Conservation (phyloP, 2,888 invertebrate genomes). For the Agriopis marginaria region DNA sequence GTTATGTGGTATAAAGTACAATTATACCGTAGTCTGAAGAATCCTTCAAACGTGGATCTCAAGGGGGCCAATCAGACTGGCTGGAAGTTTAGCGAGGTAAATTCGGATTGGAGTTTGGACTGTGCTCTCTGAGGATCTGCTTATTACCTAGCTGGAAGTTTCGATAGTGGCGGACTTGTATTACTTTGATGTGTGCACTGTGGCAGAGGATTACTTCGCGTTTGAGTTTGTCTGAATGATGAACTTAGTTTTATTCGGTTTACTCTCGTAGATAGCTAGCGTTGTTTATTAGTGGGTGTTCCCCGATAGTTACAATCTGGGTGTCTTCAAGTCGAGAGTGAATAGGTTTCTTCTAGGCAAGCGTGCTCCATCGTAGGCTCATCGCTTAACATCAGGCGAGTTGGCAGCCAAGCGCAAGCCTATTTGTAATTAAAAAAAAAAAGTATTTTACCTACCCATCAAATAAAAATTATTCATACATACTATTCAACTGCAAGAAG, state of each 20-base stretch:
- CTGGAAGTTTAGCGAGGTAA: slow-evolving; percentile 43
- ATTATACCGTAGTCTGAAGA: background rate
- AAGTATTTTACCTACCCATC: no score
- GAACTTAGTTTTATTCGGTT: background rate
- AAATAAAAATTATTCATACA: no score
- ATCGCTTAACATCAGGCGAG: no score
- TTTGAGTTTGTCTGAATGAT: slow-evolving; percentile 14
- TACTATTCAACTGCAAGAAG: no score
- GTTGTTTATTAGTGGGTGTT: no score
- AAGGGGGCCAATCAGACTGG: slow-evolving; percentile 65
- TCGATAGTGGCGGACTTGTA: slow-evolving; percentile 25
- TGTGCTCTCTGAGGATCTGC: slow-evolving; percentile 49
- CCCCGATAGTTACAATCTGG: no score
- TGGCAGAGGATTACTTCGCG: slow-evolving; percentile 30
- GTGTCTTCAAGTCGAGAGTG: no score
- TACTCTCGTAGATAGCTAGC: no score
- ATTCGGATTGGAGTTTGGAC: slow-evolving; percentile 18
- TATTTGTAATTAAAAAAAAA: no score
- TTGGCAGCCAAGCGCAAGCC: no score
- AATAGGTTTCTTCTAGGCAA: no score
- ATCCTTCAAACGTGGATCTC: slow-evolving; percentile 51
- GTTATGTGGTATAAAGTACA: background rate
- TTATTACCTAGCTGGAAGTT: slow-evolving; percentile 46
- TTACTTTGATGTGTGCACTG: slow-evolving; percentile 21
- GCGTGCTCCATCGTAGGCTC: no score